Base-by-base conservation (phyloP, 2,888 invertebrate species). In the Drosophila lacicola region DNA sequence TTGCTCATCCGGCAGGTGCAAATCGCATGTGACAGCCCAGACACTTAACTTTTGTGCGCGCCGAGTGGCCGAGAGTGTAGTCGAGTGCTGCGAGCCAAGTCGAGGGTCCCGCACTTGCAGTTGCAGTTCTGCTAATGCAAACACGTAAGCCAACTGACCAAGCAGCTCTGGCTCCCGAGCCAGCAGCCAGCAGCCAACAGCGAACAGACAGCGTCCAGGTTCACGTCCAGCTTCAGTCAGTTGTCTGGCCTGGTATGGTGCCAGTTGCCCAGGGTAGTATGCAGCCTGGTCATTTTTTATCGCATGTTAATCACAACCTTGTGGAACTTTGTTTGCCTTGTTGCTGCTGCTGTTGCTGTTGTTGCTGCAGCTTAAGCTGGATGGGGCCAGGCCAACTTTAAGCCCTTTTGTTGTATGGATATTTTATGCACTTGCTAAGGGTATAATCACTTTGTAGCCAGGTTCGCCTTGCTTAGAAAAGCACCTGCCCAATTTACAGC, bases 1-100 rank as follows among this genome's bases (percentile, higher is more conserved):
- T 82, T 88, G 80, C 86, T 90, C 89, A 90, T 89, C 90, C 89
- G 89, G 89, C 89, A 89, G 89, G 89, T 89, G 89, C 90, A 89
- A 89, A 90, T 88, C 86, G 87, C 88, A 82, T 90, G 87, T 81
- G 88, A 87, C 87, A 87, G 86, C 73, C 89, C 90, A 88, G 86
- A 83, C 88, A 90, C 87, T 88, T 84, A 88, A 84, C 89, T 85
- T 77, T 88, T 88, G 78, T 79, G 56, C 86, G 74, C 68, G 29
- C 29, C 56, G 65, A 86, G 73, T 70, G 79, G 78, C 77, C 58
- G 60, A 67, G 53, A 66, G 70, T 79, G 74, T 75, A 55, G 80
- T 61, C 63, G 70, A 78, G 70, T 56, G 69, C 46, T 53, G 56
- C 66, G 33, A 45, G 49, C 37, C 37, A 33, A 50, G 9, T 54